phyloP scores from a whole-genome alignment of 2,797 vertebrate genomes.

The Cygnus olor region DNA sequence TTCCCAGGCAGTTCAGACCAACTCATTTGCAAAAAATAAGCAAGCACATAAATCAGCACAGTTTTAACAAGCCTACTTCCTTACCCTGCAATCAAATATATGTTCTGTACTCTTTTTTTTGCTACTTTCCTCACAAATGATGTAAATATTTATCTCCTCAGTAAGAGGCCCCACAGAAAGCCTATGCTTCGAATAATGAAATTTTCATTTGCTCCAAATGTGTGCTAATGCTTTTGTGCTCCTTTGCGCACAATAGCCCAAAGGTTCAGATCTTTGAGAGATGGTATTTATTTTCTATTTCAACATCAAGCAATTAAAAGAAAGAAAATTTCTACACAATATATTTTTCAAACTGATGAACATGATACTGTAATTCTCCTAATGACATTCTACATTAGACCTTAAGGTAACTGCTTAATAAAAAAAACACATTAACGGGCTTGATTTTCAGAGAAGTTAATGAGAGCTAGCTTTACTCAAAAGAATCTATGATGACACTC shows the following conservation, averaged over 20 bases:
- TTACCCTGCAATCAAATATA: background rate
- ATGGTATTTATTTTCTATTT: background rate
- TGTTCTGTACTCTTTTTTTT: background rate
- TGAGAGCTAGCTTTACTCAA: background rate
- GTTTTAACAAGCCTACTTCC: background rate
- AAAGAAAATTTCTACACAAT: accelerated
- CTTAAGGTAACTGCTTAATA: background rate
- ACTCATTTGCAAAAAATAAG: background rate
- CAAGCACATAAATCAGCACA: background rate
- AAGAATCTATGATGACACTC: background rate
- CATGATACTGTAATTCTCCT: background rate
- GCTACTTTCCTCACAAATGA: background rate
- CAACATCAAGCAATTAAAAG: background rate
- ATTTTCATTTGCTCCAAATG: background rate
- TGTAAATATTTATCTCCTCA: background rate
- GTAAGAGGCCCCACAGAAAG: background rate
- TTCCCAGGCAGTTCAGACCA: background rate
- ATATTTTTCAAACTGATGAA: background rate
- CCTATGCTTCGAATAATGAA: background rate
- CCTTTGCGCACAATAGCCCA: background rate
- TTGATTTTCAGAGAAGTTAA: background rate
- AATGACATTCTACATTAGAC: background rate
- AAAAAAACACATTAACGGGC: background rate
- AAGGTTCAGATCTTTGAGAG: background rate
- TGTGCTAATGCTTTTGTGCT: background rate